These are phyloP conservation scores for Melanophora roralis DNA, from an alignment of 2,888 invertebrate species.

Conservation along the genomic window DNA sequence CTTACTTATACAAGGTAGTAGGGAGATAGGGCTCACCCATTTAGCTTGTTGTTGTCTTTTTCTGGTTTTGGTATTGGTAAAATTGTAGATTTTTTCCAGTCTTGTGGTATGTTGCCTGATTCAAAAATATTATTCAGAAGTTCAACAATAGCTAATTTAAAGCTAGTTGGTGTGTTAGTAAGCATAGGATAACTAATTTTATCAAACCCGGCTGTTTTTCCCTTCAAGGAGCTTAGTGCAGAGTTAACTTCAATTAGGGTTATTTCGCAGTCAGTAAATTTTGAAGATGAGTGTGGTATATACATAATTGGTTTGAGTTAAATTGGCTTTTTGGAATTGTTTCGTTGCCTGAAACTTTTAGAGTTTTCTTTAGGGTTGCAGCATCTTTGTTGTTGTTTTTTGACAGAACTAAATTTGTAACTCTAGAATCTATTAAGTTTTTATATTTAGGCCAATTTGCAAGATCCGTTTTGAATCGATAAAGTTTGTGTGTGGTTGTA, in stretches of 20 bases:
- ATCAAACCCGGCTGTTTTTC: neutral
- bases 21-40: neutral
- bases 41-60: neutral
- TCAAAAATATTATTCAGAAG: neutral
- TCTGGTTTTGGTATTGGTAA: neutral
- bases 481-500: neutral
- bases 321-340: no score
- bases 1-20: neutral
- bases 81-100: neutral
- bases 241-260: neutral
- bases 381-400: neutral
- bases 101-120: no score
- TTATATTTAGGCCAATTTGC: no score
- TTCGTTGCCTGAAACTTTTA: neutral
- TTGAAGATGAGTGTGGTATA: neutral
- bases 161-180: neutral
- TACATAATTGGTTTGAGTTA: neutral
- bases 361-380: neutral
- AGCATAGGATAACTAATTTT: neutral
- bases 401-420: neutral
- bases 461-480: neutral
- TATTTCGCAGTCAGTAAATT: neutral
- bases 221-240: neutral
- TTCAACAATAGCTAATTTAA: no score
- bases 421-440: no score